phyloP scores from a whole-genome alignment of 2,888 invertebrate species.

The Serrognathus titanus region DNA sequence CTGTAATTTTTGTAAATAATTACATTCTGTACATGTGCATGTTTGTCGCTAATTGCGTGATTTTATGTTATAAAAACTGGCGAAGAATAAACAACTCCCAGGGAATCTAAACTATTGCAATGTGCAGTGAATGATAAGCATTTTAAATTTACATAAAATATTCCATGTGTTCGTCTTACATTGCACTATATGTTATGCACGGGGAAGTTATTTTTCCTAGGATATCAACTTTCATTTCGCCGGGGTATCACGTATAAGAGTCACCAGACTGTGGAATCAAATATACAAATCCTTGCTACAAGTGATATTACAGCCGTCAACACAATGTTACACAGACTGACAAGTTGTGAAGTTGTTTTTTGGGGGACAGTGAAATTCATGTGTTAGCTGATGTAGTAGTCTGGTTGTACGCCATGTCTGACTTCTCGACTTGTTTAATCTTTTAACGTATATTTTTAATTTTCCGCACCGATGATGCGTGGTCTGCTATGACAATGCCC shows the following conservation, averaged over 20 bases:
- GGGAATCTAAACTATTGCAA: too few species aligned
- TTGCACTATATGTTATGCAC: too few species aligned
- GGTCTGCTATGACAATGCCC: slow-evolving; percentile 18
- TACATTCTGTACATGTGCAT: too few species aligned
- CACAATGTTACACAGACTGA: slow-evolving; percentile 26
- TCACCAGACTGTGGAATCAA: slow-evolving; percentile 26
- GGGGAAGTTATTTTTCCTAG: neutral
- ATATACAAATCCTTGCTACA: slow-evolving; percentile 25
- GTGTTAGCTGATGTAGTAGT: slow-evolving; percentile 16
- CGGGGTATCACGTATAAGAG: neutral
- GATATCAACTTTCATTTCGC: neutral
- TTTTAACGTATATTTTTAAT: slow-evolving; percentile 44
- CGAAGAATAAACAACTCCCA: too few species aligned
- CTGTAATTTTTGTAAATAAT: too few species aligned
- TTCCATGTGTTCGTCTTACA: too few species aligned
- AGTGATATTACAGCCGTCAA: slow-evolving; percentile 33
- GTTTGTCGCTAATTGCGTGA: too few species aligned
- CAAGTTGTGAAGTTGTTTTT: slow-evolving; percentile 12
- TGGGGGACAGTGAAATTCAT: slow-evolving; percentile 16
- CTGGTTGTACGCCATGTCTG: slow-evolving; percentile 26
- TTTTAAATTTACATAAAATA: too few species aligned
- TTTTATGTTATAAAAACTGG: too few species aligned
- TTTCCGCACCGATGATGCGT: slow-evolving; percentile 37
- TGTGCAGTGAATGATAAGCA: too few species aligned
- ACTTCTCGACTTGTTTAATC: slow-evolving; percentile 40